These are phyloP conservation scores for Phalacrocorax carbo DNA, from an alignment of 2,113 vertebrate genomes.

Conservation along the genomic window DNA sequence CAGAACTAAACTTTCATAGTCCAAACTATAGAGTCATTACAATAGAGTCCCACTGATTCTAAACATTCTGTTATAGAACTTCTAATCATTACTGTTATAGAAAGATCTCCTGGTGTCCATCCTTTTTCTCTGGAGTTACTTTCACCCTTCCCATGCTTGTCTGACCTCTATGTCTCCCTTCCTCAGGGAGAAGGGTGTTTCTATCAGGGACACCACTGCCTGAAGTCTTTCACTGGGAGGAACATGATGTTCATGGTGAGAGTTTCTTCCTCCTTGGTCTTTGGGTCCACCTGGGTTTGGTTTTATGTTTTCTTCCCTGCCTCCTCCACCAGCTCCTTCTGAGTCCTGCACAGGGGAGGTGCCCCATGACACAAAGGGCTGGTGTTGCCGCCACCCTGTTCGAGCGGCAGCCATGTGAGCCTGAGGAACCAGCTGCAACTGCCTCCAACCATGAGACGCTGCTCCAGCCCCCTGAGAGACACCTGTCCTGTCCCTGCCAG, in stretches of 20 bases:
- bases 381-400: too few species aligned
- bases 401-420: rapidly evolving
- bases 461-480: neutral
- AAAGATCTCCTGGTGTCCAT: neutral
- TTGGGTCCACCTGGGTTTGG: neutral
- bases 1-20: neutral
- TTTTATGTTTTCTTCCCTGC: neutral
- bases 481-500: neutral
- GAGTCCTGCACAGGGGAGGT: rapidly evolving
- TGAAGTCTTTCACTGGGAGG: neutral
- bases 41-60: neutral
- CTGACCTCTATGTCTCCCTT: rapidly evolving
- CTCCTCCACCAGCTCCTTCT: neutral
- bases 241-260: neutral
- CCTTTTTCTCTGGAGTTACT: neutral
- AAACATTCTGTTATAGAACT: too few species aligned
- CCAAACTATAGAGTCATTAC: neutral
- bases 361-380: neutral
- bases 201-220: neutral
- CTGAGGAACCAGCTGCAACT: rapidly evolving
- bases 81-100: neutral
- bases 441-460: rapidly evolving
- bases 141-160: neutral
- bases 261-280: neutral
- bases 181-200: neutral